Base-by-base conservation (phyloP, 2,888 invertebrate genomes). In the Hesperia comma region DNA sequence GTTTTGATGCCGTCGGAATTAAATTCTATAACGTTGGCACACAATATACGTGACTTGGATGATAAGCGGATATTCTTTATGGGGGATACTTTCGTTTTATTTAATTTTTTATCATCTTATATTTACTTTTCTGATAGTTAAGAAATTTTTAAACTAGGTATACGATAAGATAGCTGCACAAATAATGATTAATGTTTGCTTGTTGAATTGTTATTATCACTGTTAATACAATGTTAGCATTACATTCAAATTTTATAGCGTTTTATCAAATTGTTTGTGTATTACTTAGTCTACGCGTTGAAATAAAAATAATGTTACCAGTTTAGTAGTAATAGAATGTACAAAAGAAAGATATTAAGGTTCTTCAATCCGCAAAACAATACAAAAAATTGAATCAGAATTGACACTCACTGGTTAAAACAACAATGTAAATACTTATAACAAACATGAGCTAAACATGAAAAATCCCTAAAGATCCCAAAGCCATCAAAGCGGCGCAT, bases 401-500 rank as follows among this genome's bases (percentile, higher is more conserved):
- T 51, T 14, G 19, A 49, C 19, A 10, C 19, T 49, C 19, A 1
- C 19, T 19, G 1, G 49, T 10, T 19, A 14, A 21, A 12, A 53
- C 5, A 21, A 21, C 53, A 7, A 53, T 53, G 7, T 4, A 53
- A 32, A 32, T 8, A 26, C 8, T 17, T 6, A 26, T 3, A 21
- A 41, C 41, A 51, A 26, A 37, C 14, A 26, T 12, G 17, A 53
- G 41, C 53, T 51, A 57, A 58, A 64, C 10, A 33, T n/a, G 10
- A 0, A 66, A 54, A 46, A 54, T 46, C 54, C 66, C 60, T 0
- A 46, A 37, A 43, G 64, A 55, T 73, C 71, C 76, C 78, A 77
- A 77, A 74, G 77, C 78, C 77, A 82, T 81, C 79, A 83, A 82
- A 76, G 75, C 78, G 79, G 79, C 81, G 78, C 80, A 78, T 76